Base-by-base conservation (phyloP, 2,797 vertebrate genomes). In the Mycteria americana region DNA sequence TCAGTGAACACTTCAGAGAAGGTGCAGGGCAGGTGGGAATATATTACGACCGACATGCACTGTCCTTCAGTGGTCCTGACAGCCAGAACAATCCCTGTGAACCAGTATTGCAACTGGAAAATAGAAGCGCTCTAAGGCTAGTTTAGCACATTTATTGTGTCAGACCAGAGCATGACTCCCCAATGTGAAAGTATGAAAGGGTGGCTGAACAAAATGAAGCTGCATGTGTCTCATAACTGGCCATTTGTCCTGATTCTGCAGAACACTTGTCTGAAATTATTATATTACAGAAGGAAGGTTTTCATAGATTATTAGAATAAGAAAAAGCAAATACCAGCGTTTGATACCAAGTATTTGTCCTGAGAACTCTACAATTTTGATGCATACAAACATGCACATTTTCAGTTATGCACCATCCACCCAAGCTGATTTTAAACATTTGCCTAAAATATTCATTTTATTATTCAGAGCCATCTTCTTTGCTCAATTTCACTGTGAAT, bases 21-120 rank as follows among this genome's bases (percentile, higher is more conserved):
- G 12, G 8, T 21, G 6, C 1, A 9, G 30, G 5, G 7, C 1
- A 9, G 3, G 9, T n/a, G 14, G 3, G 21, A 35, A 48, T 65
- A 77, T 57, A 50, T 72, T 10, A 30, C 43, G 50, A 30, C 21
- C 3, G 1, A 72, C 6, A 11, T 8, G 13, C 11, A 11, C 33
- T n/a, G 11, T 48, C 17, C 51, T 81, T 72, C 63, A 43, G 15
- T n/a, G 27, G 37, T 77, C 30, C 25, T 64, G 23, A 41, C 35
- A 77, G 33, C 24, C 45, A 84, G 53, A 67, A 19, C 28, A 53
- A n/a, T 64, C 12, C 18, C 39, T 84, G 27, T 39, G 69, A 90
- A 78, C 6, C 30, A 70, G 43, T 23, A 7, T 7, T 59, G 39
- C 3, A 7, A 8, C 33, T 45, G 27, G 59, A 79, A 93, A 85